Conservation (phyloP, 2,113 vertebrate genomes). For the Panthera tigris region DNA sequence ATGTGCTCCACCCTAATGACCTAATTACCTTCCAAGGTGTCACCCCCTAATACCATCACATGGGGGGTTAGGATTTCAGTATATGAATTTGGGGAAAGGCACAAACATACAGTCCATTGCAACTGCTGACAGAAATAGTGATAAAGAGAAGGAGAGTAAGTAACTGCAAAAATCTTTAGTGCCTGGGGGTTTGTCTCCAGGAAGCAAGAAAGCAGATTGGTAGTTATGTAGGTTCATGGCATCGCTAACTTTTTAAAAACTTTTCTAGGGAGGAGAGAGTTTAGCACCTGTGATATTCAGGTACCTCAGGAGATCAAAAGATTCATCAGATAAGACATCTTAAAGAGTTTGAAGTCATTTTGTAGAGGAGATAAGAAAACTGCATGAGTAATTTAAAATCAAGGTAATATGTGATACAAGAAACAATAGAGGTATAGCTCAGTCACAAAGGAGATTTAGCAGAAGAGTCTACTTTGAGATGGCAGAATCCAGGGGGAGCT, state of each 20-base stretch:
- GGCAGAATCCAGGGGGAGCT: neutral
- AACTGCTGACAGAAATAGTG: neutral
- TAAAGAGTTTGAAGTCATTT: constrained; percentile 29
- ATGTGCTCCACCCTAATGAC: neutral
- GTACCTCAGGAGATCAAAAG: neutral
- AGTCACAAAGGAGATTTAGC: neutral
- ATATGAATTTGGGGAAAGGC: neutral
- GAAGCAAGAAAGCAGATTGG: neutral
- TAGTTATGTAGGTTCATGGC: neutral
- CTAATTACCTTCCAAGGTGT: neutral
- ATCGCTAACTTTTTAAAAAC: neutral
- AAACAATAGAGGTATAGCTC: neutral
- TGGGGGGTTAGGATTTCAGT: neutral
- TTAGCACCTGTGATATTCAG: neutral
- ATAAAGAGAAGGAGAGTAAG: neutral
- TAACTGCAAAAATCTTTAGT: neutral
- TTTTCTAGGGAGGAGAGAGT: neutral
- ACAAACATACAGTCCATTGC: neutral
- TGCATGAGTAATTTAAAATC: neutral
- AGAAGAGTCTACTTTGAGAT: neutral
- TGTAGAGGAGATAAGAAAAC: neutral
- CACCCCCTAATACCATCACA: neutral
- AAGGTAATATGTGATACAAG: neutral
- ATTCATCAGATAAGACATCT: neutral
- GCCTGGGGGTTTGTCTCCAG: neutral